These are phyloP conservation scores for Paramormyrops kingsleyae DNA, from an alignment of 2,113 vertebrate genomes.

Conservation along the genomic window DNA sequence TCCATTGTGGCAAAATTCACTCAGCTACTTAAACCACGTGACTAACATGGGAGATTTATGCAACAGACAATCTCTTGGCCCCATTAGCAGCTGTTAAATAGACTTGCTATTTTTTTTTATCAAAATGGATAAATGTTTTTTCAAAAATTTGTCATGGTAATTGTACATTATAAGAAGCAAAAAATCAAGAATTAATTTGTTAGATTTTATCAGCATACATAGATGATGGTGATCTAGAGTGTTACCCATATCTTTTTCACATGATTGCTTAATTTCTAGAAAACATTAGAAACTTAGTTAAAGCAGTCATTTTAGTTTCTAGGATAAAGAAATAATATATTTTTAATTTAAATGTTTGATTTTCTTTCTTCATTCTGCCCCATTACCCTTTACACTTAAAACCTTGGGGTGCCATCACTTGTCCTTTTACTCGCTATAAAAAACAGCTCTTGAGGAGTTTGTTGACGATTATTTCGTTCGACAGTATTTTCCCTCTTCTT, in stretches of 20 bases:
- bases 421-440: background rate
- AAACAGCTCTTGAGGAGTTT: constrained; percentile 3
- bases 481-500: background rate
- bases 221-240: background rate
- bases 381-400: background rate
- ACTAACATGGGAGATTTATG: background rate
- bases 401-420: background rate
- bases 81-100: constrained; percentile 4
- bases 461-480: background rate
- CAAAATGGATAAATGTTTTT: background rate
- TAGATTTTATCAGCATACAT: background rate
- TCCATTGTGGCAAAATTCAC: constrained; percentile 40
- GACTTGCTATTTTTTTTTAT: background rate
- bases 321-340: background rate
- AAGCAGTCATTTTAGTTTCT: background rate
- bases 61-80: background rate
- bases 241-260: background rate
- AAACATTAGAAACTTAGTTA: background rate
- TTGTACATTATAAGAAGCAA: background rate
- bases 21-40: constrained; percentile 3
- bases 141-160: background rate
- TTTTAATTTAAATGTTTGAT: background rate
- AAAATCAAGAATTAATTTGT: background rate
- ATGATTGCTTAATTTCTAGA: background rate
- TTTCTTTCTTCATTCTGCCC: background rate